phyloP scores from a whole-genome alignment of 1,140 invertebrate genomes.

The Acyrthosiphon pisum region DNA sequence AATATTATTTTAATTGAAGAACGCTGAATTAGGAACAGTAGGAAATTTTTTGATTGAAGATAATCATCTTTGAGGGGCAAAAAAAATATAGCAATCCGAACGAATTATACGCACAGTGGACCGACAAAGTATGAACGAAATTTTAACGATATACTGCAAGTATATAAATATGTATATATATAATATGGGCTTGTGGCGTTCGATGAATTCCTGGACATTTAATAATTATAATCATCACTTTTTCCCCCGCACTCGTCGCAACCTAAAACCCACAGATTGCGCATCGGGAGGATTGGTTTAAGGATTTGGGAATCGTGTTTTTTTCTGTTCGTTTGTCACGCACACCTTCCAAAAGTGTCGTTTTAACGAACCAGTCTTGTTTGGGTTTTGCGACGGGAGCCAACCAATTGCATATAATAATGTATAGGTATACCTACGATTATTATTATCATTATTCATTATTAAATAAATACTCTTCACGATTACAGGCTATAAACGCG shows the following conservation, averaged over 20 bases:
- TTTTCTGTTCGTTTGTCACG: conserved; percentile 10
- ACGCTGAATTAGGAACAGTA: conserved; percentile 3
- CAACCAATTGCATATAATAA: neutral
- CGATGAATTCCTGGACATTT: conserved; percentile 14
- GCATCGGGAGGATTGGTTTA: neutral
- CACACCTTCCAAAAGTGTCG: conserved; percentile 43
- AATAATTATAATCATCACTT: neutral
- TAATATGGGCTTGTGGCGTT: neutral
- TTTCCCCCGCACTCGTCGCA: neutral
- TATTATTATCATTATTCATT: neutral
- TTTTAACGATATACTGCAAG: neutral
- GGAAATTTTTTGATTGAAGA: conserved; percentile 18
- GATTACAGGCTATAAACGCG: neutral
- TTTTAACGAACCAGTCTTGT: conserved; percentile 37
- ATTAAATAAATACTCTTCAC: neutral
- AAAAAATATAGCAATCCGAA: neutral
- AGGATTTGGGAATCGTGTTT: neutral
- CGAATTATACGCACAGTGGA: neutral
- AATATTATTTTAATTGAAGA: conserved; percentile 35
- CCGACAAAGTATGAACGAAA: conserved; percentile 25
- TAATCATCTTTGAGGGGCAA: neutral
- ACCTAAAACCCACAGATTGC: neutral
- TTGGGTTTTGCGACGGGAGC: neutral
- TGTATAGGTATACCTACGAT: neutral
- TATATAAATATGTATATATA: neutral